Percentiles rank a stretch among this genome's conserved stretches.
Conservation (phyloP, 2,888 invertebrate genomes). For the Flexamia atlantica region DNA sequence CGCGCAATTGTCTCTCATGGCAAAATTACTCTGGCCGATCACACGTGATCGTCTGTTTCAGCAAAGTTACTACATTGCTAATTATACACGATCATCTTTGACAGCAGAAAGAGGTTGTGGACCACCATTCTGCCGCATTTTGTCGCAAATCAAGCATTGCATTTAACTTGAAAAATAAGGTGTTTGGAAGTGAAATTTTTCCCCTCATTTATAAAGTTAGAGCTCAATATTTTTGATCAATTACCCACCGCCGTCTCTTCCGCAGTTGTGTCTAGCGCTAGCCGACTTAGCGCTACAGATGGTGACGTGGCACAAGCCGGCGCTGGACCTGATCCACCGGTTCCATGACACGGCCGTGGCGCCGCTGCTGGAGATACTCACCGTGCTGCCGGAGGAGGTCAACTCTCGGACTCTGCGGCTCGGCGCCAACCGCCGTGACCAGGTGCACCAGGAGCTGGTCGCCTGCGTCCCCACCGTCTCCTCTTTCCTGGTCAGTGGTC, state of each 20-base stretch:
- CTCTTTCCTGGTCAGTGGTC: conserved; percentile 84
- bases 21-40: too few species aligned
- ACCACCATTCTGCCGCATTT: too few species aligned
- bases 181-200: too few species aligned
- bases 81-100: too few species aligned
- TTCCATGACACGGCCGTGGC: conserved; percentile 85
- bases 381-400: conserved; percentile 97
- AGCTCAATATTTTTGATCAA: too few species aligned
- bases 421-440: conserved; percentile 93
- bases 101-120: too few species aligned
- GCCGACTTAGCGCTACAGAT: conserved; percentile 97
- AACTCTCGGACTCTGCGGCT: conserved; percentile 87
- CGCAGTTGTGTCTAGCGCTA: conserved; percentile 90
- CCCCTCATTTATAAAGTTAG: too few species aligned
- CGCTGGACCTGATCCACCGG: conserved; percentile 88
- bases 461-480: conserved; percentile 88
- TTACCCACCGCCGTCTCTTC: conserved; percentile 64
- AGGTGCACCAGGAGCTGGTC: conserved; percentile 89
- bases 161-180: too few species aligned
- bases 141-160: too few species aligned
- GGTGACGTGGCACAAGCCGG: conserved; percentile 94
- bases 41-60: too few species aligned
- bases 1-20: too few species aligned
- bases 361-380: conserved; percentile 94
- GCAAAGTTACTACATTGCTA: too few species aligned